Conservation (phyloP, 2,113 vertebrate genomes). For the Gila orcuttii region DNA sequence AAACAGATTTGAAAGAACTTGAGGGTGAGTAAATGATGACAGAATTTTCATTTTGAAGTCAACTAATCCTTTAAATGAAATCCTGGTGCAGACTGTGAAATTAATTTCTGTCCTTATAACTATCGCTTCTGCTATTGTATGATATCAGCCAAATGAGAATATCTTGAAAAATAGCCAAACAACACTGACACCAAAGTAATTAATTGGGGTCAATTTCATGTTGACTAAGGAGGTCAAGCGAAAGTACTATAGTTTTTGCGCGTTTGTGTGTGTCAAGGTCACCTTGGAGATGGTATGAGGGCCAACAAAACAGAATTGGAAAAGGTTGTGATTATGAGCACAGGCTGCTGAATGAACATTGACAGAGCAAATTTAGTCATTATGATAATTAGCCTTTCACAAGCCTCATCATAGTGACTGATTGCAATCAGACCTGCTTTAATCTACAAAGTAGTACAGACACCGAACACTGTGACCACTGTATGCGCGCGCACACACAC, state of each 20-base stretch:
- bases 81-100: no score
- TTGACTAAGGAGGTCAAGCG: neutral
- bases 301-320: neutral
- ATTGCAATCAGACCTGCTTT: conserved; percentile 69
- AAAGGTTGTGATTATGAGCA: neutral
- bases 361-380: conserved; percentile 54
- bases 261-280: neutral
- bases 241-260: no score
- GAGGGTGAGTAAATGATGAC: no score
- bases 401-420: conserved; percentile 60
- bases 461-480: neutral
- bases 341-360: neutral
- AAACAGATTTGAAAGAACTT: no score
- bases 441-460: neutral
- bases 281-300: conserved; percentile 13
- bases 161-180: neutral
- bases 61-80: no score
- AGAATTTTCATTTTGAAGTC: no score
- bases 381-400: conserved; percentile 69
- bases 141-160: neutral
- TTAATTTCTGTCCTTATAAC: no score
- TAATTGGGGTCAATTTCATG: neutral
- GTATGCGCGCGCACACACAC: neutral
- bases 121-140: no score
- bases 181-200: neutral